Conservation (phyloP, 2,888 invertebrate species). For the Baccha elongata region DNA sequence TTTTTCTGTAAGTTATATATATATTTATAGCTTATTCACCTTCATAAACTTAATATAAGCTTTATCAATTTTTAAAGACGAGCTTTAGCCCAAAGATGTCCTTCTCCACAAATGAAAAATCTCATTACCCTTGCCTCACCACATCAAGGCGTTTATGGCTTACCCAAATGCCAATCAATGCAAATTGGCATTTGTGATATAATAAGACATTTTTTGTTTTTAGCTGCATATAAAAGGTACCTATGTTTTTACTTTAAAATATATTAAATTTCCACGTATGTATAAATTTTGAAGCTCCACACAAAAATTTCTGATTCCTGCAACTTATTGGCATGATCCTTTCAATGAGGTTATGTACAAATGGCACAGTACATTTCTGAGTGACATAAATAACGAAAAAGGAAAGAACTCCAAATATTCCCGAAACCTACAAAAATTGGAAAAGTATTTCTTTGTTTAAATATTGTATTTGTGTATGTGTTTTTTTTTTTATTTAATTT, state of each 20-base stretch:
- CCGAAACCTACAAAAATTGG: constrained; percentile 87
- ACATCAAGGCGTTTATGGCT: constrained; percentile 95
- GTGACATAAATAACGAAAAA: constrained; percentile 96
- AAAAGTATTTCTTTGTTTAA: constrained; percentile 77
- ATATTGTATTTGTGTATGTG: no score
- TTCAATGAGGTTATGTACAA: constrained; percentile 89
- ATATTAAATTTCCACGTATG: no score
- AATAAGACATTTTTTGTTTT: constrained; percentile 88
- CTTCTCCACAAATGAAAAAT: constrained; percentile 90
- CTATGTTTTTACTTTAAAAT: constrained; percentile 58
- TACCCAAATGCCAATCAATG: constrained; percentile 91
- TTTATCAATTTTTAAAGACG: constrained; percentile 89
- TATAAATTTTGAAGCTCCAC: constrained; percentile 85
- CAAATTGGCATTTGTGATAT: constrained; percentile 86
- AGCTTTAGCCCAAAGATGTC: constrained; percentile 95
- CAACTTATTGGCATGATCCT: constrained; percentile 99
- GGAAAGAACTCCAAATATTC: constrained; percentile 87
- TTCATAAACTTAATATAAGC: no score
- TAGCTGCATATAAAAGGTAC: constrained; percentile 91
- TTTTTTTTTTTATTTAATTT: background rate
- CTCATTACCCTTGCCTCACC: constrained; percentile 95
- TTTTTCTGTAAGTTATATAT: constrained; percentile 90
- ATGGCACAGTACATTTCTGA: constrained; percentile 90
- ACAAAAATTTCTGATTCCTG: constrained; percentile 90
- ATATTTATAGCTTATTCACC: no score